Conservation (phyloP, 2,113 vertebrate genomes). For the Amazona guildingii region DNA sequence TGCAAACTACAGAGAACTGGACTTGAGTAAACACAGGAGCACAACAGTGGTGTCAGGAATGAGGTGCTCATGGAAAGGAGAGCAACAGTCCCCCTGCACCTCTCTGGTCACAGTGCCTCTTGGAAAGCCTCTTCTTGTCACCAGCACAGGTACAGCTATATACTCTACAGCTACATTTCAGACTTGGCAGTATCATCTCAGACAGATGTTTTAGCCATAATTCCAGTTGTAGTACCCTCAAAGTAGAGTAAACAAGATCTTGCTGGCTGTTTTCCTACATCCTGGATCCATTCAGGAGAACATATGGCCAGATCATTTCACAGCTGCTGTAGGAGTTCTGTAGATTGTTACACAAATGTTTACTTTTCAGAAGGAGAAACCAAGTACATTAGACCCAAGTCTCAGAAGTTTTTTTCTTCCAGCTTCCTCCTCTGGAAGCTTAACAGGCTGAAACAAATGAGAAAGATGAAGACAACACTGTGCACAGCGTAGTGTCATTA, state of each 20-base stretch:
- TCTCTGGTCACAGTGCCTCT: neutral
- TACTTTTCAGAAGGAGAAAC: neutral
- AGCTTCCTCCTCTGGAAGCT: neutral
- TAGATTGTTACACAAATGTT: neutral
- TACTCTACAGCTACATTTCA: neutral
- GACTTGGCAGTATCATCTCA: neutral
- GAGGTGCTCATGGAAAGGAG: neutral
- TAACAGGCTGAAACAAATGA: neutral
- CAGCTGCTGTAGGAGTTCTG: neutral
- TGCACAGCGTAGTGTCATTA: neutral
- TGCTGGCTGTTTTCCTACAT: neutral
- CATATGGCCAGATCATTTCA: neutral
- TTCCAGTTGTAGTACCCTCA: neutral
- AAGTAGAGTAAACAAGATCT: slow-evolving; percentile 15
- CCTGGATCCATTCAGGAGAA: neutral
- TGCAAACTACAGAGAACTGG: neutral
- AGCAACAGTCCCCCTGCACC: neutral
- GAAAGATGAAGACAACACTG: fast-evolving
- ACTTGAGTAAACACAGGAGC: neutral
- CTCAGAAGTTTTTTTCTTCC: neutral
- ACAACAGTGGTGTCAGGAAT: neutral
- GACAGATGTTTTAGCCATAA: slow-evolving; percentile 9
- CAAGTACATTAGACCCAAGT: neutral
- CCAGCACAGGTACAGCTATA: neutral
- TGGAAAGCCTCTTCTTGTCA: neutral